Base-by-base conservation (phyloP, 2,113 vertebrate species). In the Zapus hudsonius region DNA sequence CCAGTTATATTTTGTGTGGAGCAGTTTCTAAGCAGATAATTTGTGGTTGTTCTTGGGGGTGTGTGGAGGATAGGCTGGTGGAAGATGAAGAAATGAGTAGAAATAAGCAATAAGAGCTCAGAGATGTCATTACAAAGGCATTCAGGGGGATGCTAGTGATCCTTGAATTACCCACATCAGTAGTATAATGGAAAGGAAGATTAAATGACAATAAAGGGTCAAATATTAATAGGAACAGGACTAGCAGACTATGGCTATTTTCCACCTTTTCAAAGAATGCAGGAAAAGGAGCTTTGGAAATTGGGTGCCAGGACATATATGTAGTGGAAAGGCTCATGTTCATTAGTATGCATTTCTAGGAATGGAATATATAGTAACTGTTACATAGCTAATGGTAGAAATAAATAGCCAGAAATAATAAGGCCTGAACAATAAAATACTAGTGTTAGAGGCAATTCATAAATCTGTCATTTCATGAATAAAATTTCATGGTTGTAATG, bases 381-480 rank as follows among this genome's bases (percentile, higher is more conserved):
- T 72, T 89, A 23, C 25, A 25, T 75, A 84, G 42, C 36, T 85
- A 90, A 92, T 66, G 38, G 59, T 38, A 67, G 38, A 76, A 70
- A 22, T 87, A 74, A 92, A 89, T 76, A 91, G 31, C 67, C 52
- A 12, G 36, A 81, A 89, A 89, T 93, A 70, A 52, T 69, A 81
- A 92, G 61, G 29, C 47, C 67, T 33, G 29, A 66, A 36, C 75
- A 63, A 40, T 73, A 81, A 92, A 94, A 74, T 82, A 79, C 22
- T 42, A 66, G 80, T 69, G 63, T 84, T 63, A 64, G 0, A 25
- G 52, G 63, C 87, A 72, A 44, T 59, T 87, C 31, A 40, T 84
- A 69, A 89, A 78, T 81, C 89, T 76, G 31, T 83, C 84, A 78
- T 92, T 91, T 95, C 80, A 78, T 78, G 87, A 94, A 52, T 94